phyloP scores from a whole-genome alignment of 1,140 invertebrate species.

The Drosophila baimaii region DNA sequence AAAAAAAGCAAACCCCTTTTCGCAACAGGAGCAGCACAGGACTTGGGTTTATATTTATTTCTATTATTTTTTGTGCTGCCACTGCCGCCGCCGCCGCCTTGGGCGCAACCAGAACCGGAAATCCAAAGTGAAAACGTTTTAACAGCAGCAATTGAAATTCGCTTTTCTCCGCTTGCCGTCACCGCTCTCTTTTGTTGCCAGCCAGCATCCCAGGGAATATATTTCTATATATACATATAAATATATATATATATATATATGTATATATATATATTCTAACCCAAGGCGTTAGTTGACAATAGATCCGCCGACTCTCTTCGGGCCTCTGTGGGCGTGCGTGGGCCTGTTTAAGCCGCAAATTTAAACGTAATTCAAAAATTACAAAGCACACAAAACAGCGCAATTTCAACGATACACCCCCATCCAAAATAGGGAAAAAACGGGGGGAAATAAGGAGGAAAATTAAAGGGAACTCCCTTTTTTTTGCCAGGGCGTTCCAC shows the following conservation, averaged over 20 bases:
- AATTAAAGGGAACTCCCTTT: conserved; percentile 28
- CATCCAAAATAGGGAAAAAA: conserved; percentile 10
- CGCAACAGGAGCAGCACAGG: too few relatives aligned
- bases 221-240: not conserved
- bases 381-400: conserved; percentile 62
- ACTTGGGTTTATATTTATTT: too few relatives aligned
- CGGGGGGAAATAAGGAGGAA: not conserved
- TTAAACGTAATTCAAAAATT: conserved; percentile 79
- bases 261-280: conserved; percentile 20
- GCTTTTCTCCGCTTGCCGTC: conserved; percentile 28
- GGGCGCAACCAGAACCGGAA: conserved; percentile 65
- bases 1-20: too few relatives aligned
- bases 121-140: conserved; percentile 83
- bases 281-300: conserved; percentile 79
- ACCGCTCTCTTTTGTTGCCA: conserved; percentile 32
- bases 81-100: conserved; percentile 1
- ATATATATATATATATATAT: not conserved
- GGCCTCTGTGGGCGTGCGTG: conserved; percentile 28
- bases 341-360: conserved; percentile 57
- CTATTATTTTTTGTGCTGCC: conserved; percentile 4
- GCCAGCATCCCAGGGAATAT: conserved; percentile 14
- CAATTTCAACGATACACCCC: conserved; percentile 51
- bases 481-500: conserved; percentile 23
- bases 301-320: conserved; percentile 35
- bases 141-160: conserved; percentile 77